A percentile compares a stretch with the other conserved stretches of the same genome.
These are phyloP conservation scores for Drosophila mojavensis DNA, from an alignment of 1,140 invertebrate species.

Conservation along the genomic window DNA sequence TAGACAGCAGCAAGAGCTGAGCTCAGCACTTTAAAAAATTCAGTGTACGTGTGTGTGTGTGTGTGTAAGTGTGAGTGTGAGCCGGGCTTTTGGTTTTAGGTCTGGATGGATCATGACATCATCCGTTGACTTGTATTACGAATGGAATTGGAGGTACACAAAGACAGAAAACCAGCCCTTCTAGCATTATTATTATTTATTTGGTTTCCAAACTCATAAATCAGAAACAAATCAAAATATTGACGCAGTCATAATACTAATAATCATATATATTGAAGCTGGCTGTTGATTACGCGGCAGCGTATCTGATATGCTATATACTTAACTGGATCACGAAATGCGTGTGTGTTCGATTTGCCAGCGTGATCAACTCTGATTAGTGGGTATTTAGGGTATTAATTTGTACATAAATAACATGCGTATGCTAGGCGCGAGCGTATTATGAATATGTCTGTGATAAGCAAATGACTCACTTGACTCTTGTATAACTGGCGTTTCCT, in stretches of 20 bases:
- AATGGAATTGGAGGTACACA: neutral
- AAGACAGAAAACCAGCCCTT: constrained; percentile 1
- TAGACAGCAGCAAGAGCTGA: constrained; percentile 47
- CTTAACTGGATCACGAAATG: constrained; percentile 6
- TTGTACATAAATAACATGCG: constrained; percentile 16
- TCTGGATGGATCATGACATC: constrained; percentile 63
- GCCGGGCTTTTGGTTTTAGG: constrained; percentile 44
- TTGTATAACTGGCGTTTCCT: neutral
- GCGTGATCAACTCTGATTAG: constrained; percentile 33
- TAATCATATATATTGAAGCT: constrained; percentile 15
- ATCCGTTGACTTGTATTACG: constrained; percentile 52
- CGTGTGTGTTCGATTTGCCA: constrained; percentile 12
- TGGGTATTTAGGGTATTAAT: constrained; percentile 4
- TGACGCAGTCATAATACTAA: constrained; percentile 25
- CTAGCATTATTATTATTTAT: neutral
- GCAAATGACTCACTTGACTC: constrained; percentile 29
- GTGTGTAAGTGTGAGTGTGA: constrained; percentile 37
- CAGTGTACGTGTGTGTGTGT: neutral
- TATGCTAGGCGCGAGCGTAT: constrained; percentile 10
- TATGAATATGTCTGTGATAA: constrained; percentile 23
- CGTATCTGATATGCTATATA: constrained; percentile 12
- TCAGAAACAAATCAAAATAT: constrained; percentile 20
- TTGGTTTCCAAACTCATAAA: constrained; percentile 32
- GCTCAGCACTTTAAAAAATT: constrained; percentile 26
- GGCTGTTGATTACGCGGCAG: neutral